These are phyloP conservation scores for Neopelma chrysocephalum DNA, from an alignment of 2,797 vertebrate genomes.

Conservation along the genomic window DNA sequence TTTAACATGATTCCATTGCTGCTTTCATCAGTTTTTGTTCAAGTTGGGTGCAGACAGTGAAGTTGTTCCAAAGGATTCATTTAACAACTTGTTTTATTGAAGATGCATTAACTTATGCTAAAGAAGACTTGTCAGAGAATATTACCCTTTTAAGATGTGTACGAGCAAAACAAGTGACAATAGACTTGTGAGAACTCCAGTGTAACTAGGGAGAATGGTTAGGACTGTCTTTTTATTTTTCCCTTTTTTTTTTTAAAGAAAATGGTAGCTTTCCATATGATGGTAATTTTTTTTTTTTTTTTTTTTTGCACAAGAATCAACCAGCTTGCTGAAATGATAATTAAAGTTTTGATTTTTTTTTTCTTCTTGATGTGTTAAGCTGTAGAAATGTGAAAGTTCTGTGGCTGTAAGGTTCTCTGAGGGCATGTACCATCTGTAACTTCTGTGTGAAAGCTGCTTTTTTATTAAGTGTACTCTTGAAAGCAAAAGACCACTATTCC, in stretches of 20 bases:
- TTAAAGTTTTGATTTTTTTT: neutral
- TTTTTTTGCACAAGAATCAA: neutral
- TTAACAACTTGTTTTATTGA: conserved; percentile 44
- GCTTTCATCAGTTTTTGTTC: conserved; percentile 66
- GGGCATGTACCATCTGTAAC: neutral
- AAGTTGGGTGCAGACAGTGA: conserved; percentile 60
- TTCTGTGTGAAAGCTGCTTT: conserved; percentile 17
- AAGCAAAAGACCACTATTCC: conserved; percentile 29
- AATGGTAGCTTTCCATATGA: conserved; percentile 1
- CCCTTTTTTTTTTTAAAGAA: neutral
- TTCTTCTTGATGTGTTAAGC: neutral
- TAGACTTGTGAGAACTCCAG: conserved; percentile 34
- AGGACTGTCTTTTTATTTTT: neutral
- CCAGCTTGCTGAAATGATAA: neutral
- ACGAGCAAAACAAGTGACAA: conserved; percentile 1
- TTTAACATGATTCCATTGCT: conserved; percentile 74
- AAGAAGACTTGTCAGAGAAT: conserved; percentile 36
- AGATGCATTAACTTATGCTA: conserved; percentile 59
- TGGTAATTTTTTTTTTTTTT: neutral
- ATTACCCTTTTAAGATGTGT: conserved; percentile 18
- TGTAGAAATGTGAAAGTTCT: conserved; percentile 30
- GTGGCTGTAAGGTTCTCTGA: neutral
- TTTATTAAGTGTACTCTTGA: neutral
- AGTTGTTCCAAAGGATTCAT: conserved; percentile 61
- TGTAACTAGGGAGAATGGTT: neutral